Base-by-base conservation (phyloP, 2,888 invertebrate species). In the Stegophylla sp. region DNA sequence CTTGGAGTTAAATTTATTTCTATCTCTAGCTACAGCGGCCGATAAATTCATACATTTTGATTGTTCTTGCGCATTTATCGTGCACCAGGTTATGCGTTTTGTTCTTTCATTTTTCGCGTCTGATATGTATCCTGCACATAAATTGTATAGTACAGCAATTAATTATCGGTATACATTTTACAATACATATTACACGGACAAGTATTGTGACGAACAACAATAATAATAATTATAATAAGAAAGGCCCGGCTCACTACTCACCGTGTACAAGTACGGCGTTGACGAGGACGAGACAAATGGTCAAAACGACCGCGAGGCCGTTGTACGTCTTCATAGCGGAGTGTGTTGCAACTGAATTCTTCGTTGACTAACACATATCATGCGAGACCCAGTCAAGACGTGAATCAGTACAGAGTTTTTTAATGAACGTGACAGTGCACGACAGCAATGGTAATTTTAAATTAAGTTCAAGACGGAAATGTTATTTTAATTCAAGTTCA, bases 41-140 rank as follows among this genome's bases (percentile, higher is more conserved):
- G 92, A 89, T 83, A 97, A 90, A 83, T 92, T 92, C 82, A 89
- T 87, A 86, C 98, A 98, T 88, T 98, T 97, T 81, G 89, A 88
- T 84, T 92, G 92, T 85, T 97, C 97, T 13, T 90, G 89, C 43
- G 88, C 84, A 71, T 91, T 94, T 34, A 93, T 91, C 0, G 95
- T 94, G 86, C 98, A 98, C 96, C 97, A 97, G n/a, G 82, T 83
- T 20, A 79, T 59, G 41, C 41, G 61, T 23, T 26, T 79, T 7
- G 48, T 23, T 41, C 48, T 79, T 15, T 79, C 61, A 1, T 79
- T 71, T 26, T 48, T 26, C 12, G 61, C 9, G 15, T 71, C 34
- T 4, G 77, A 77, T 20, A 77, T 59, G 20, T 77, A 59, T 0
- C 77, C 77, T 77, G 23, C 17, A 59, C 3, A 1, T 10, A 53